Base-by-base conservation (phyloP, 2,888 invertebrate genomes). In the Cotesia congregata region DNA sequence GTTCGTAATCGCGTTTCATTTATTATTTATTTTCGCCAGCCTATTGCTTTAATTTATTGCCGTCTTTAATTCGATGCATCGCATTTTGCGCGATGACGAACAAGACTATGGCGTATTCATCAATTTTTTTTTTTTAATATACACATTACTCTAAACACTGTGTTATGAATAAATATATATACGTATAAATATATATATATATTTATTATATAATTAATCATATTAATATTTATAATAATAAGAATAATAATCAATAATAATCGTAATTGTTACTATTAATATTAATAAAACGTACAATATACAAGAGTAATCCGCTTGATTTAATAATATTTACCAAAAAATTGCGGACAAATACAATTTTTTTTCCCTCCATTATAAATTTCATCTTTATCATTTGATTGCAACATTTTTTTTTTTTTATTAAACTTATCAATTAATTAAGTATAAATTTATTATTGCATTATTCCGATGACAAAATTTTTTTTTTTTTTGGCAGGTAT, bases 401-500 rank as follows among this genome's bases (percentile, higher is more conserved):
- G 50, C 50, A 50, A 50, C 50, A 50, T 12, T 50, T 40, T 40
- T 39, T 67, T 20, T 61, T 9, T 70, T 60, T 71, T 59, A 71
- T 71, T 15, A 38, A 62, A 30, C 30, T 30, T 62, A 72, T 9
- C 30, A 38, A 17, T 60, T 60, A 67, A 65, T 20, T 15, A 67
- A 64, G 40, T 60, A 12, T 76, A 62, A 39, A 60, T 40, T 30
- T 50, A 72, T 76, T 76, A 76, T 76, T 72, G 70, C 70, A 76
- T 67, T 59, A 76, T 60, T 67, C 20, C 39, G 60, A 68, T 68
- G 75, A 72, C 41, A 67, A 39, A 72, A n/a, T n/a, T 17, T 30
- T 4, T 7, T 50, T 50, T 50, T 50, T 72, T 76, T 72, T 74
- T 74, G 67, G 72, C 72, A 76, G 62, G 76, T 76, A 76, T 76